phyloP scores from a whole-genome alignment of 2,113 vertebrate genomes.

The Trochalopteron elliotii region DNA sequence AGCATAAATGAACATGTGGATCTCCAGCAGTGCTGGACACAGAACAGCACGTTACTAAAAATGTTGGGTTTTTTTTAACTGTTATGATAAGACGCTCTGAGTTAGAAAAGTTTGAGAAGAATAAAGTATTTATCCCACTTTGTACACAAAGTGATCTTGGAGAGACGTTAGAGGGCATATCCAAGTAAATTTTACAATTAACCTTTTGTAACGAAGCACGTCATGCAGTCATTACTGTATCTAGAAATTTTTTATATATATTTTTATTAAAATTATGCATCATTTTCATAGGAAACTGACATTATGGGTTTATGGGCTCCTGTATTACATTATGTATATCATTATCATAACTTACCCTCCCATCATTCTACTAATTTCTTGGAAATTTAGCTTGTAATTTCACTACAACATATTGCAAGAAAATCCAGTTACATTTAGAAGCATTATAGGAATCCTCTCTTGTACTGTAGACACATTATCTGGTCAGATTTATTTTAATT shows the following conservation, averaged over 20 bases:
- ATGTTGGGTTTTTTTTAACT: not conserved
- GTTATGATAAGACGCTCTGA: not conserved
- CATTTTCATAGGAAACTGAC: not conserved
- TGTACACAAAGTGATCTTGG: not conserved
- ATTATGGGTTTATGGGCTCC: not conserved
- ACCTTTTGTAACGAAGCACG: not conserved
- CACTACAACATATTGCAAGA: not conserved
- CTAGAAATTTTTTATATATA: not conserved
- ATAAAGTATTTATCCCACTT: not conserved
- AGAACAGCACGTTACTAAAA: not conserved
- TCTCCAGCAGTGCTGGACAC: not conserved
- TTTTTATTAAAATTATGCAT: not conserved
- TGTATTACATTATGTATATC: not conserved
- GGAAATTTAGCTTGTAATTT: not conserved
- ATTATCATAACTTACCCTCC: not conserved
- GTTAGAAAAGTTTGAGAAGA: not conserved
- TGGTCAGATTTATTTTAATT: not conserved
- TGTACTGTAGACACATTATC: not conserved
- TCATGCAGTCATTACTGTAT: not conserved
- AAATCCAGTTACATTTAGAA: not conserved
- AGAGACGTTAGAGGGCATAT: not conserved
- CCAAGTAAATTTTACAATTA: not conserved
- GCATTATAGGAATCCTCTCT: not conserved
- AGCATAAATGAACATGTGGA: not conserved
- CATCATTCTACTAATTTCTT: not conserved